phyloP scores from a whole-genome alignment of 2,888 invertebrate genomes.

The Epirrita christyi region DNA sequence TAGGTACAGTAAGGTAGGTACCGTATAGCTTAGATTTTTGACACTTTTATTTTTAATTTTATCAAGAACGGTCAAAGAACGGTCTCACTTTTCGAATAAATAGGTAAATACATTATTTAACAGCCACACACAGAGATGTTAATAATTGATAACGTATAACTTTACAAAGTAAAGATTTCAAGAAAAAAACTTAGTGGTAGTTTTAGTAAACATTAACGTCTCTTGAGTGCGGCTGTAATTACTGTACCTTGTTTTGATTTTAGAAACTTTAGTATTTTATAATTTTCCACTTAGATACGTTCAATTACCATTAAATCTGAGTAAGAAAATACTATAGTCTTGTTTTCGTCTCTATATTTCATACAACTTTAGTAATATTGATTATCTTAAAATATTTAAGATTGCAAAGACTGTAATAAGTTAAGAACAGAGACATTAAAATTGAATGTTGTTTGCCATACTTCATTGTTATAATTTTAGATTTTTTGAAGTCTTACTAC shows the following conservation, averaged over 20 bases:
- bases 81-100: slow-evolving; percentile 13
- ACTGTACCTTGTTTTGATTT: slow-evolving; percentile 20
- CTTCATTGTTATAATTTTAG: no score
- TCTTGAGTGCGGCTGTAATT: slow-evolving; percentile 15
- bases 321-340: slow-evolving; percentile 19
- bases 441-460: slow-evolving; percentile 9
- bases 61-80: slow-evolving; percentile 4
- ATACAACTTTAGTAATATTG: slow-evolving; percentile 15
- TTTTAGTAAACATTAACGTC: slow-evolving; percentile 15
- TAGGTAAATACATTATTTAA: slow-evolving; percentile 12
- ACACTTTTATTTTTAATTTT: slow-evolving; percentile 11
- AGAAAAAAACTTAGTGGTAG: slow-evolving; percentile 12
- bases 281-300: slow-evolving; percentile 20
- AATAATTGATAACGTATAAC: slow-evolving; percentile 6
- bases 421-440: slow-evolving; percentile 19
- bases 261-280: slow-evolving; percentile 17
- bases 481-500: slow-evolving; percentile 1
- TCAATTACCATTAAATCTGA: slow-evolving; percentile 19
- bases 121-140: slow-evolving; percentile 12
- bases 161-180: slow-evolving; percentile 2
- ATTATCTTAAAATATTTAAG: slow-evolving; percentile 10
- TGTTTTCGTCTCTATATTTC: slow-evolving; percentile 19
- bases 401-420: slow-evolving; percentile 20
- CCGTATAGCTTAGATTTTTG: slow-evolving; percentile 9
- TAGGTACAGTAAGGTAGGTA: slow-evolving; percentile 20